phyloP scores from a whole-genome alignment of 2,888 invertebrate species.

The Cheilosia pagana region DNA sequence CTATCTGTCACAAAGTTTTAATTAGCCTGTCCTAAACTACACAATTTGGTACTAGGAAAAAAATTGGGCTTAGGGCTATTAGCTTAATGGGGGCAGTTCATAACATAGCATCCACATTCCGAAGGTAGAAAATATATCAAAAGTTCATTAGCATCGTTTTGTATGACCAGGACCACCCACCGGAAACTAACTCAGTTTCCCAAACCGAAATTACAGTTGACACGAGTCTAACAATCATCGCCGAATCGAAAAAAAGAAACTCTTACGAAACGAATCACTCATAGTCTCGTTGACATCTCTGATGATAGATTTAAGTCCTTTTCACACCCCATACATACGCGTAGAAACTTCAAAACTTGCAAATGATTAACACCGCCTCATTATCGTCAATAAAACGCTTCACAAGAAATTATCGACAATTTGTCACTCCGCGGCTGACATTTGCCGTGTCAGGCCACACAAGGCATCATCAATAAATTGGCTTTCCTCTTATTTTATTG shows the following conservation, averaged over 20 bases:
- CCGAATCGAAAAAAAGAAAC: not conserved
- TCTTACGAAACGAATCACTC: not conserved
- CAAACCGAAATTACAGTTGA: too few species aligned
- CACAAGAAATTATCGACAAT: conserved; percentile 65
- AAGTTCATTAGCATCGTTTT: too few species aligned
- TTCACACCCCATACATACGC: conserved; percentile 13
- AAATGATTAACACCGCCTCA: conserved; percentile 64
- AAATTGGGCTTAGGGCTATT: too few species aligned
- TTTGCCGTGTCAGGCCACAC: conserved; percentile 44
- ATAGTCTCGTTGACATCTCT: not conserved
- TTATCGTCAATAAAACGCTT: conserved; percentile 67
- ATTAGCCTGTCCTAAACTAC: too few species aligned
- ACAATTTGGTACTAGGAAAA: too few species aligned
- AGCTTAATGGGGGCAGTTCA: too few species aligned
- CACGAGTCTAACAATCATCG: too few species aligned
- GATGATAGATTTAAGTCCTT: not conserved
- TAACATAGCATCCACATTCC: too few species aligned
- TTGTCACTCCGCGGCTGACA: conserved; percentile 59
- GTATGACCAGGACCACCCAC: too few species aligned
- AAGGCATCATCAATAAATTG: conserved; percentile 43
- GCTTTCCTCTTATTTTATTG: conserved; percentile 9
- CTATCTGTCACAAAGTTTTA: too few species aligned
- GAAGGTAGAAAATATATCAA: too few species aligned
- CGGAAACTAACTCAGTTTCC: too few species aligned
- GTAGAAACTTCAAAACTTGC: conserved; percentile 15